phyloP scores from a whole-genome alignment of 2,113 vertebrate genomes.

The Muntiacus reevesi region DNA sequence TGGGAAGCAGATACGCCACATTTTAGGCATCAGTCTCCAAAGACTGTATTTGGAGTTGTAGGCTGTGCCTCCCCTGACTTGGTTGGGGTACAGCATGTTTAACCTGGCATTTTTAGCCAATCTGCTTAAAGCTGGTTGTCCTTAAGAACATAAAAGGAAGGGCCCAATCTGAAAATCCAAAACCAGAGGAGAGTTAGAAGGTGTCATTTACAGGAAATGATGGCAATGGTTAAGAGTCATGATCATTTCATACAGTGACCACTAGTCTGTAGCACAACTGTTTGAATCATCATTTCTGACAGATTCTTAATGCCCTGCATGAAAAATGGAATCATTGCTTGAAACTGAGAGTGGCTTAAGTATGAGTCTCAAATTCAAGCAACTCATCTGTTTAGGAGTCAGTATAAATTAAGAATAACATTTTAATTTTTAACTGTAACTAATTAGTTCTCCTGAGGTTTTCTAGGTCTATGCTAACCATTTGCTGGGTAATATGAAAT shows the following conservation, averaged over 20 bases:
- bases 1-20: not conserved
- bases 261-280: slow-evolving; percentile 2
- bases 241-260: slow-evolving; percentile 8
- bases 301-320: not conserved
- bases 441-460: slow-evolving; percentile 68
- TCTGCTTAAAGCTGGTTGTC: not conserved
- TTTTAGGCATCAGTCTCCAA: not conserved
- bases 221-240: not conserved
- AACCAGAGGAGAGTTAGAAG: not conserved
- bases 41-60: not conserved
- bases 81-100: not conserved
- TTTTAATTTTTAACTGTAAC: slow-evolving; percentile 45
- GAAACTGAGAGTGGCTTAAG: not conserved
- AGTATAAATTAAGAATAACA: slow-evolving; percentile 58
- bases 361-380: slow-evolving; percentile 9
- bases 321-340: slow-evolving; percentile 41
- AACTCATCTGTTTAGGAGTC: slow-evolving; percentile 33
- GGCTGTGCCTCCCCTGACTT: not conserved
- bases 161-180: not conserved
- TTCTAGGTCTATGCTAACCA: slow-evolving; percentile 41
- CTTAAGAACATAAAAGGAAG: not conserved
- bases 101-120: not conserved
- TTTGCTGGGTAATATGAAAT: slow-evolving; percentile 37
- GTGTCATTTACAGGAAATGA: not conserved
- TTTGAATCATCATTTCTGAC: slow-evolving; percentile 35